These are phyloP conservation scores for Caenorhabditis zanzibari DNA, from an alignment of 2,888 invertebrate species.

Conservation along the genomic window DNA sequence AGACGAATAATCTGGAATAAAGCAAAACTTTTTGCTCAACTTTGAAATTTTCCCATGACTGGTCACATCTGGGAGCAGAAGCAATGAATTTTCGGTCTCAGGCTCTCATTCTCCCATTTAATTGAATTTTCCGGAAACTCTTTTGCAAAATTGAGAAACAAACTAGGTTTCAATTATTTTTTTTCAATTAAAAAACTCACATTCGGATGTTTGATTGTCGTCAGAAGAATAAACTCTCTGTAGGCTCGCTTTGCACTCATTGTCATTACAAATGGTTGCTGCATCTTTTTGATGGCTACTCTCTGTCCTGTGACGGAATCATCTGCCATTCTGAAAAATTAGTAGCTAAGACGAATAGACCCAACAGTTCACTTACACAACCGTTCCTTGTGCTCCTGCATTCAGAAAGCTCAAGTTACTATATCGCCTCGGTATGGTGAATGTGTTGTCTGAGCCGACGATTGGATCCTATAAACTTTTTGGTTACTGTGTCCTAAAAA, in stretches of 20 bases:
- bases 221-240: slow-evolving; percentile 99
- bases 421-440: slow-evolving; percentile 71
- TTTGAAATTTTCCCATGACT: no score
- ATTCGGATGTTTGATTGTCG: slow-evolving; percentile 99
- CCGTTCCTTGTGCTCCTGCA: slow-evolving; percentile 77
- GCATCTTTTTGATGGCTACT: slow-evolving; percentile 99
- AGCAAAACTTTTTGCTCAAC: no score
- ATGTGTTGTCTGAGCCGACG: slow-evolving; percentile 54
- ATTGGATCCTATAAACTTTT: slow-evolving; percentile 50
- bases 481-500: neutral
- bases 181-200: slow-evolving; percentile 87
- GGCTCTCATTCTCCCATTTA: neutral
- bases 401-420: slow-evolving; percentile 71
- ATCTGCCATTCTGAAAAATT: slow-evolving; percentile 91
- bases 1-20: slow-evolving; percentile 90
- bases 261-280: slow-evolving; percentile 99
- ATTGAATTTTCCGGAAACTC: no score
- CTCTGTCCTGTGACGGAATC: slow-evolving; percentile 93
- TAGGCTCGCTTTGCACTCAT: slow-evolving; percentile 99
- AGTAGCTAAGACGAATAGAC: neutral
- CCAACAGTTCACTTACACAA: slow-evolving; percentile 66
- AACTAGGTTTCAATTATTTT: neutral
- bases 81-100: neutral
- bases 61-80: no score
- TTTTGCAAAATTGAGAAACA: no score